These are phyloP conservation scores for Miltochrista miniata DNA, from an alignment of 2,888 invertebrate genomes.

Conservation along the genomic window DNA sequence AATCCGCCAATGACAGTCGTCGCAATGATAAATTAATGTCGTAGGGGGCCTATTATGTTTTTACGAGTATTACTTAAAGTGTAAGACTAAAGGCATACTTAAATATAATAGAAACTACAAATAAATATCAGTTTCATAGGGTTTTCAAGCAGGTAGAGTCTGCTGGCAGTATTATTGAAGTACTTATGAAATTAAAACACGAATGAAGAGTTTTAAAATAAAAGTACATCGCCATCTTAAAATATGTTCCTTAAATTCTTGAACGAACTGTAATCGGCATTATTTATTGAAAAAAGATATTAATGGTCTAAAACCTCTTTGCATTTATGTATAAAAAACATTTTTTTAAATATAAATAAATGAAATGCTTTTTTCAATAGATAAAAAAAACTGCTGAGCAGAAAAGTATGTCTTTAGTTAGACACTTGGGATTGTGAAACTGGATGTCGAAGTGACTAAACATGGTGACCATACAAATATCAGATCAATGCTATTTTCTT, in stretches of 20 bases:
- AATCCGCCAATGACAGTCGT: too few species aligned
- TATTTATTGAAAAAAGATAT: too few species aligned
- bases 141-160: background rate
- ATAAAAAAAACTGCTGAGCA: conserved; percentile 32
- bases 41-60: too few species aligned
- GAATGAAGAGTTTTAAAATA: too few species aligned
- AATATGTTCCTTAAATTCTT: background rate
- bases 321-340: too few species aligned
- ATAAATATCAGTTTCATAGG: background rate
- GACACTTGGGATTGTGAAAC: conserved; percentile 19
- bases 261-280: too few species aligned
- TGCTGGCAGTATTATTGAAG: background rate
- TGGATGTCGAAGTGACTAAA: conserved; percentile 18
- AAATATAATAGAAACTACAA: background rate
- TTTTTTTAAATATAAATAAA: too few species aligned
- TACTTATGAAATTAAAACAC: background rate
- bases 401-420: conserved; percentile 11
- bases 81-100: too few species aligned
- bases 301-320: too few species aligned
- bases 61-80: too few species aligned
- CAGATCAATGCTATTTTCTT: background rate
- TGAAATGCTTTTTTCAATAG: too few species aligned
- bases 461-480: background rate
- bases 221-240: background rate
- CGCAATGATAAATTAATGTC: too few species aligned